Percentiles rank a stretch among this genome's conserved stretches.
phyloP scores from a whole-genome alignment of 2,797 vertebrate genomes.

The Betta splendens region DNA sequence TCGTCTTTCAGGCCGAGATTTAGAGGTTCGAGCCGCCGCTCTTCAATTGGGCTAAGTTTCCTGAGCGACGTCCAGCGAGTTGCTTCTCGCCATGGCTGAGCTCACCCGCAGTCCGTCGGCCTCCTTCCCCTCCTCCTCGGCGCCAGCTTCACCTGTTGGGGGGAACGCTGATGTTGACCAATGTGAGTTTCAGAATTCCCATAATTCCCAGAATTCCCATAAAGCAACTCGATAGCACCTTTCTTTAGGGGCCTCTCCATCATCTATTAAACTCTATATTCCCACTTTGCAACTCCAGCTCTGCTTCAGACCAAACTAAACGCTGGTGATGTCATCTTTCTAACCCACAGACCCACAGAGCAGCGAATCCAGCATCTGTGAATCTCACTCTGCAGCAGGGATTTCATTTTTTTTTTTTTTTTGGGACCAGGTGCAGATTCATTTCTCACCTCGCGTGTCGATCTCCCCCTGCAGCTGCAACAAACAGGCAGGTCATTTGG shows the following conservation, averaged over 20 bases:
- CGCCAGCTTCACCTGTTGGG: no score
- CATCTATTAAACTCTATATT: neutral
- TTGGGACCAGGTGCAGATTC: slow-evolving; percentile 10
- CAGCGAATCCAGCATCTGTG: neutral
- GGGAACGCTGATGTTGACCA: no score
- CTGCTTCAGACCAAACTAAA: neutral
- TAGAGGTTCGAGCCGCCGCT: slow-evolving; percentile 8
- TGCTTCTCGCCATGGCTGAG: no score
- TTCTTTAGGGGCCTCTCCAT: neutral
- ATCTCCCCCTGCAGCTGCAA: neutral
- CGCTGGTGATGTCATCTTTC: no score
- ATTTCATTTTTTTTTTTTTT: slow-evolving; percentile 4
- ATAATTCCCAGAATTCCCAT: no score
- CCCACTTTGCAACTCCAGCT: neutral
- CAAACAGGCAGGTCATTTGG: slow-evolving; percentile 54
- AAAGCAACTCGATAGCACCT: neutral
- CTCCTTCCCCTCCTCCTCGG: no score
- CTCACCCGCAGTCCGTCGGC: no score
- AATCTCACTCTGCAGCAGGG: neutral
- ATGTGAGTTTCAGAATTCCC: no score
- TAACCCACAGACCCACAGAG: no score
- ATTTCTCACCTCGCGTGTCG: slow-evolving; percentile 33
- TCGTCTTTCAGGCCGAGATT: neutral
- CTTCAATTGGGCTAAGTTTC: slow-evolving; percentile 22
- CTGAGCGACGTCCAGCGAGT: no score